phyloP scores from a whole-genome alignment of 2,888 invertebrate genomes.

The Xanthia icteritia region DNA sequence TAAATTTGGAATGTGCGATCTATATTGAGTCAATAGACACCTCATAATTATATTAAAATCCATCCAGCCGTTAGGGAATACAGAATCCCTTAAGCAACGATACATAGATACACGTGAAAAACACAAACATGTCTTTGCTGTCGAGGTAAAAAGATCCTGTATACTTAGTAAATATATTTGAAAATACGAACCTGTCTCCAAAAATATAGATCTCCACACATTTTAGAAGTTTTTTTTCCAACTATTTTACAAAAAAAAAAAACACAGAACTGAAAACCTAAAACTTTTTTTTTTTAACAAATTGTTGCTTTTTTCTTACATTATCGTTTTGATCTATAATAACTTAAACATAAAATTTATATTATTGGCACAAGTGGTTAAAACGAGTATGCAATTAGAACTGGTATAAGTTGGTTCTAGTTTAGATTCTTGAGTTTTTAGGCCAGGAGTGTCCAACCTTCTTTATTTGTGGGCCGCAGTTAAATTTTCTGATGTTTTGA shows the following conservation, averaged over 20 bases:
- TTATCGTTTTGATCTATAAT: not conserved
- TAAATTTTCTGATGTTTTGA: not conserved
- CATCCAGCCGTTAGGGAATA: not conserved
- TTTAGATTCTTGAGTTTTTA: not conserved
- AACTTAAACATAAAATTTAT: not conserved
- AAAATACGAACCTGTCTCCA: slow-evolving; percentile 57
- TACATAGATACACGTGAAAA: not conserved
- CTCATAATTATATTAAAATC: not conserved
- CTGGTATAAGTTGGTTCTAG: not conserved
- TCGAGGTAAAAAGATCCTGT: not conserved
- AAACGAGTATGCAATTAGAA: not conserved
- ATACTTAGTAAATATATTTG: not conserved
- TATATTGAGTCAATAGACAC: not conserved
- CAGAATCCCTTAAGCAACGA: too few species aligned
- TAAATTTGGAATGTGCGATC: too few species aligned
- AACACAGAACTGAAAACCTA: not conserved
- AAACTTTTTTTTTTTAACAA: not conserved
- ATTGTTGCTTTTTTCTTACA: not conserved
- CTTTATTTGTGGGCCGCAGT: not conserved
- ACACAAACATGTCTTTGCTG: not conserved
- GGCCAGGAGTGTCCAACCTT: not conserved
- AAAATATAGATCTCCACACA: slow-evolving; percentile 48
- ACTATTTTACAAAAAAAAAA: too few species aligned
- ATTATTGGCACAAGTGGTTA: not conserved
- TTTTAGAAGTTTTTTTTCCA: slow-evolving; percentile 3